These are phyloP conservation scores for Aleiodes leptofemur DNA, from an alignment of 2,888 invertebrate species.

Conservation along the genomic window DNA sequence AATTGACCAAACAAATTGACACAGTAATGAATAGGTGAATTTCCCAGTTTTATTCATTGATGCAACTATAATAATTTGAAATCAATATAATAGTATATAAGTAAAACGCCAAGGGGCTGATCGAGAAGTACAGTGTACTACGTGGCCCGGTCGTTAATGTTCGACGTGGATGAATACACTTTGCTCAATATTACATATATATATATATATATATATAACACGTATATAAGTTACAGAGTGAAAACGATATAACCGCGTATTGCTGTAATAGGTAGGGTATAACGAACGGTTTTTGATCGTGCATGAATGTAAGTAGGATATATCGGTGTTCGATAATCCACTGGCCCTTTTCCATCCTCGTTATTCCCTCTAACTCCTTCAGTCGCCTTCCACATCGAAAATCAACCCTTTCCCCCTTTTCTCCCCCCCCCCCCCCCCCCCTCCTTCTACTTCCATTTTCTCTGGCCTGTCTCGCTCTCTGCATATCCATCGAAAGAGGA, in stretches of 20 bases:
- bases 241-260: constrained; percentile 25
- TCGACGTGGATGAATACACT: constrained; percentile 32
- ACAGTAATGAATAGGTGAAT: not conserved
- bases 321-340: constrained; percentile 60
- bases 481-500: constrained; percentile 29
- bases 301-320: constrained; percentile 49
- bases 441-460: not conserved
- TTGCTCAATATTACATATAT: constrained; percentile 19
- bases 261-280: constrained; percentile 27
- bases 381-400: constrained; percentile 10
- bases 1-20: constrained; percentile 24
- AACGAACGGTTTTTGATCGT: constrained; percentile 32
- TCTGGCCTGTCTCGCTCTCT: constrained; percentile 10
- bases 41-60: not conserved
- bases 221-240: constrained; percentile 18
- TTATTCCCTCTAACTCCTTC: constrained; percentile 27
- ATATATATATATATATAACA: too few species aligned
- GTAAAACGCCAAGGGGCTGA: constrained; percentile 3
- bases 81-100: constrained; percentile 27
- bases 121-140: constrained; percentile 18
- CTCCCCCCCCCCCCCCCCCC: not conserved
- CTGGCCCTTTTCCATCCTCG: constrained; percentile 36
- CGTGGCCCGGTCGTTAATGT: constrained; percentile 29
- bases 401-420: constrained; percentile 6
- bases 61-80: constrained; percentile 10